Evolutionary conservation across 2,888 invertebrate species (phyloP), one percentile per base, ranked within the genome.

Genomic region (Tridacna crocea): DNA sequence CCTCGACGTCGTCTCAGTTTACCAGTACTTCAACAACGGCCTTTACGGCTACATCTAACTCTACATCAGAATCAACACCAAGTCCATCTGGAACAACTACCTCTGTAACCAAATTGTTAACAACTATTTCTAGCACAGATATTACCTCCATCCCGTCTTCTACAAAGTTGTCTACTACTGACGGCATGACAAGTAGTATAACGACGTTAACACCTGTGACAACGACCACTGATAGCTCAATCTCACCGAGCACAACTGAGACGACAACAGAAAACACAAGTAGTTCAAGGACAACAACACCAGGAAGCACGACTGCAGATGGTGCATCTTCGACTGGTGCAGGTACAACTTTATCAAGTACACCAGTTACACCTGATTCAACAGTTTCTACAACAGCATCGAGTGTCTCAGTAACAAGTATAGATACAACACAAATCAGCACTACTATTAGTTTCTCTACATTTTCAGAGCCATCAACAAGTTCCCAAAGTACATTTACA

Each of bases 41-140:
- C 55, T 19, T 55, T 17, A 19, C 47, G 0, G 22, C 68, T 15
- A 68, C 65, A 22, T 22, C 26, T 4, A 10, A 22, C 17, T 26
- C 24, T 65, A 65, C 65, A 65, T 58, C 58, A 65, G 65, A 27
- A 65, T 24, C 24, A 26, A 46, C 22, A 68, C n/a, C 68, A 68
- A 47, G n/a, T 10, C 17, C n/a, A n/a, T 22, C 68, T 68, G 47
- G 46, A 17, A 12, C 46, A n/a, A 68, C 68, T n/a, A 68, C 46
- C 17, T 19, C 68, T 47, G 68, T 19, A 68, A 15, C 22, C 17
- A 13, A 1, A 24, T 8, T 19, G 6, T n/a, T 19, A 63, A 63
- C 63, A 55, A 55, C 55, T 19, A 55, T n/a, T 2, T 55, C 10
- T 55, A n/a, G 19, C 55, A 55, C n/a, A 36, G 36, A 36, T 36